Evolutionary conservation across 2,113 vertebrate genomes (phyloP).

Genomic region (Azemiops feae): DNA sequence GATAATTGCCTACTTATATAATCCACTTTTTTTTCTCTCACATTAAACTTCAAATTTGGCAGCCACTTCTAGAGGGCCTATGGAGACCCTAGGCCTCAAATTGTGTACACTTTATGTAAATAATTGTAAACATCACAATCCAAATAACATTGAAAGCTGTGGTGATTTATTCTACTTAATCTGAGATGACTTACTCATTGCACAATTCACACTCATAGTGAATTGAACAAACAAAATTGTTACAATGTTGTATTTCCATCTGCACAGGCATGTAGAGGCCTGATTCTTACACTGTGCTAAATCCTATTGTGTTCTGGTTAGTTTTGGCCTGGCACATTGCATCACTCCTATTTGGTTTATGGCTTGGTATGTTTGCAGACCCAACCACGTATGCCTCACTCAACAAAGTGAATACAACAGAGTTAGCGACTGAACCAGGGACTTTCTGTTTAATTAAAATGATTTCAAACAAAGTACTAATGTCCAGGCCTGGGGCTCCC

Average conservation of each 20-base stretch:
- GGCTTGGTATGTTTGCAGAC: background rate
- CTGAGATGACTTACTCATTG: background rate
- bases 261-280: background rate
- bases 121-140: fast-evolving
- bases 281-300: background rate
- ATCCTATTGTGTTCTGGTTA: background rate
- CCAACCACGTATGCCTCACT: background rate
- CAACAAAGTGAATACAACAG: background rate
- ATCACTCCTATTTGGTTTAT: background rate
- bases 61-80: background rate
- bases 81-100: background rate
- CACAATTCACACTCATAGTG: background rate
- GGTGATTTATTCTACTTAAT: background rate
- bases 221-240: background rate
- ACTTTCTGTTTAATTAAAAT: background rate
- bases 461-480: background rate
- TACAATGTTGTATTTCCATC: background rate
- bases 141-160: background rate
- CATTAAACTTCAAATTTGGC: background rate
- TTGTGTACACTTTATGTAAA: background rate
- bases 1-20: background rate
- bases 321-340: background rate
- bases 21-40: background rate
- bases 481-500: background rate
- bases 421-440: background rate